phyloP scores from a whole-genome alignment of 1,140 invertebrate genomes.

The Drosophila simulans region DNA sequence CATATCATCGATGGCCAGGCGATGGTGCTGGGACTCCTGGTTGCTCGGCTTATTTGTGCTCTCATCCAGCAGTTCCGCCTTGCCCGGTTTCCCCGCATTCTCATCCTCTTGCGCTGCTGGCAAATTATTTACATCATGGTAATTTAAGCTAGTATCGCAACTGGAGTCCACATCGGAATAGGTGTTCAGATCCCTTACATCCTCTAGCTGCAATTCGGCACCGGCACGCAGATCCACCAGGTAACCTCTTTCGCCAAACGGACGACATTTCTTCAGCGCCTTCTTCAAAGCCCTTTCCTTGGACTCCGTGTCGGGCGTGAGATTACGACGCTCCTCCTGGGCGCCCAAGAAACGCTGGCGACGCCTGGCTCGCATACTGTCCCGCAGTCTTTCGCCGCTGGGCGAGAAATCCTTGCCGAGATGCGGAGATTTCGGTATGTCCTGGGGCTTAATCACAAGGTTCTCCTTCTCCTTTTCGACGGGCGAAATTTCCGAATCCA shows the following conservation, averaged over 20 bases:
- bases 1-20: constrained; percentile 70
- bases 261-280: constrained; percentile 68
- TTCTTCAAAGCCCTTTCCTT: constrained; percentile 77
- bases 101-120: not conserved
- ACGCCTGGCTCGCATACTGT: constrained; percentile 78
- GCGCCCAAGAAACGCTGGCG: constrained; percentile 72
- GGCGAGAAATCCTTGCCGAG: constrained; percentile 84
- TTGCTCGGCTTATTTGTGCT: not conserved
- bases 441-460: constrained; percentile 55
- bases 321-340: constrained; percentile 57
- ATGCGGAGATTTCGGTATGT: constrained; percentile 84
- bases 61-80: not conserved
- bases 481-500: not conserved
- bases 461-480: constrained; percentile 43
- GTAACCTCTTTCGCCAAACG: constrained; percentile 80
- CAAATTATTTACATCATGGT: constrained; percentile 70
- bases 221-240: constrained; percentile 74
- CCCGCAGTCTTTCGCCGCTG: constrained; percentile 76
- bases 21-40: constrained; percentile 16
- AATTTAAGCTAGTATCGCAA: constrained; percentile 82
- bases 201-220: constrained; percentile 69
- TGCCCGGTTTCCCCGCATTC: not conserved
- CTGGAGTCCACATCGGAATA: constrained; percentile 84
- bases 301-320: constrained; percentile 64
- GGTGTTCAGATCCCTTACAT: constrained; percentile 81